Evolutionary conservation across 1,140 invertebrate species (phyloP), one percentile per base, ranked within the genome.

Genomic region (Pseudomyrmex pallidus): DNA sequence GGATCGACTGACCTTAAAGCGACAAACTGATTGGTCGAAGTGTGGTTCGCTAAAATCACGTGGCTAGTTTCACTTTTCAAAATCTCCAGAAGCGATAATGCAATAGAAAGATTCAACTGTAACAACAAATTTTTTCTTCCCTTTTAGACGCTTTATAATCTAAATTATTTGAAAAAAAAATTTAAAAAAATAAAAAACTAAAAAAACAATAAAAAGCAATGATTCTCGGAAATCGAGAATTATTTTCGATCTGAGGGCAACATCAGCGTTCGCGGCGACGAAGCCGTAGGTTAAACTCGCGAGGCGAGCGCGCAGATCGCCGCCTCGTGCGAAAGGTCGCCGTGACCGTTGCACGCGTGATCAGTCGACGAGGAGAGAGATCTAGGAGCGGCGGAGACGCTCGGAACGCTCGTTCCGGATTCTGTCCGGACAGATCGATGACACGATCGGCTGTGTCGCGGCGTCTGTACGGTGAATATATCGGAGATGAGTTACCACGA

Each of bases 301-400:
- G 13, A 35, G 35, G 35, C 13, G 57, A 8, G 44, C 22, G 62
- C 52, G 61, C 48, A 13, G 63, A 77, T 77, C 62, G 63, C 35
- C 4, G 35, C 1, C 35, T 7, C 35, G 63, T 68, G 63, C 74
- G 63, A 77, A 77, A 77, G 74, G 74, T 77, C 74, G 52, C 17
- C 63, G 35, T 56, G 74, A 77, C 74, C 74, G 74, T 77, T 77
- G 74, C 62, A 74, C 73, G 59, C 57, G 57, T 25, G 74, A 77
- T 77, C 74, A n/a, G 35, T 54, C 63, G 48, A 46, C 52, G 64
- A 9, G n/a, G 48, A 35, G 61, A 22, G 9, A 67, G 62, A 46
- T 64, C 61, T 76, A 66, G 61, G 74, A 76, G n/a, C 48, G 63
- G 3, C 25, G 4, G 13, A 15, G 59, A 9, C 44, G 25, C 13